Percentiles rank a stretch among this genome's conserved stretches.
Conservation (phyloP, 1,140 invertebrate genomes). For the Lepidostoma basale region DNA sequence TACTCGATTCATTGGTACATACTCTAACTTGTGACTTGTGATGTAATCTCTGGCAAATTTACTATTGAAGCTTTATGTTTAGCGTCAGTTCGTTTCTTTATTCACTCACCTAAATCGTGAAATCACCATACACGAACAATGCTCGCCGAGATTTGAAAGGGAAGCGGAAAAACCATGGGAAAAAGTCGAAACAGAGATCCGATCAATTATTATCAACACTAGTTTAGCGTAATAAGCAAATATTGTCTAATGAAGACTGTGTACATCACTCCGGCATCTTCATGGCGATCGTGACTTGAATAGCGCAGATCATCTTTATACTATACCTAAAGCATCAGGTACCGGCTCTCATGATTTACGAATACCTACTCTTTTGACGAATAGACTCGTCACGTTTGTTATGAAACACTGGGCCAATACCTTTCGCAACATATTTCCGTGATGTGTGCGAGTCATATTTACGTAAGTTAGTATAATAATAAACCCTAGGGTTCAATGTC, state of each 20-base stretch:
- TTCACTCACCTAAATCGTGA: constrained; percentile 7
- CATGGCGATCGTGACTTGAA: constrained; percentile 5
- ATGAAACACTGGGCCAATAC: no score
- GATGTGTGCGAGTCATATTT: no score
- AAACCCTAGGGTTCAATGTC: no score
- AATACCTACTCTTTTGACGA: no score
- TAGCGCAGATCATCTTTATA: no score
- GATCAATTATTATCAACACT: background rate
- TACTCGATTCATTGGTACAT: background rate
- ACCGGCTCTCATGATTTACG: no score
- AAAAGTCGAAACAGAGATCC: background rate
- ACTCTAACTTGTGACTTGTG: constrained; percentile 6
- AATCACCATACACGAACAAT: constrained; percentile 18
- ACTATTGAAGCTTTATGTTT: background rate
- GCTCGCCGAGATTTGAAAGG: background rate
- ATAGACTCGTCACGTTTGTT: no score
- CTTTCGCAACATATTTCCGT: no score
- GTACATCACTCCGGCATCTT: background rate
- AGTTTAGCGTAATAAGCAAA: constrained; percentile 6
- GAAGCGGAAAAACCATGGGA: constrained; percentile 13
- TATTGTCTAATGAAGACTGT: background rate
- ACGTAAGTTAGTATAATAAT: no score
- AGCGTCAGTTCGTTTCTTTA: constrained; percentile 7
- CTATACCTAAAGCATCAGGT: no score
- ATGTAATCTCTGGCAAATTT: constrained; percentile 4